Evolutionary conservation across 2,113 vertebrate species (phyloP).

Genomic region (Pteruthius melanotis): DNA sequence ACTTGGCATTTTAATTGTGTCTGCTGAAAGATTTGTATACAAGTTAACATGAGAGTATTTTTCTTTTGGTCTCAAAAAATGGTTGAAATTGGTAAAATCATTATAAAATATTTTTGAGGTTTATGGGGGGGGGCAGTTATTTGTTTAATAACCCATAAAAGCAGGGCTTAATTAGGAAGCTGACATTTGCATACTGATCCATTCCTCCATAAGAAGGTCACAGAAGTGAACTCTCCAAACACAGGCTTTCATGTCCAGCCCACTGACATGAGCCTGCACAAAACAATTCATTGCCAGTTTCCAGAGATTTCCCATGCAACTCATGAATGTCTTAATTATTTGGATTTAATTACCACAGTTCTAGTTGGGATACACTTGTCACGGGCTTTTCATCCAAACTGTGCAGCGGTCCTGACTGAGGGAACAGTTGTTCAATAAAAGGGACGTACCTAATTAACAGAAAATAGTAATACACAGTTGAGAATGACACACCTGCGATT

Average conservation of each 20-base stretch:
- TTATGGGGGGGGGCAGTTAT: neutral
- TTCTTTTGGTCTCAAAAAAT: neutral
- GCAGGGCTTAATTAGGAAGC: neutral
- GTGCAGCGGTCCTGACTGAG: neutral
- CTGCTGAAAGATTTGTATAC: slow-evolving; percentile 28
- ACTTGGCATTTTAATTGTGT: neutral
- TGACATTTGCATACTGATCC: neutral
- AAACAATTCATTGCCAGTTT: neutral
- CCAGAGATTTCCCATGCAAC: neutral
- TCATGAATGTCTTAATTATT: neutral
- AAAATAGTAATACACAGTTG: neutral
- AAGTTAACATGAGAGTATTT: neutral
- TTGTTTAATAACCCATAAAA: neutral
- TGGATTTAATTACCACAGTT: neutral
- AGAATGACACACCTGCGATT: neutral
- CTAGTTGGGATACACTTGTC: neutral
- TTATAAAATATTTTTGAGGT: neutral
- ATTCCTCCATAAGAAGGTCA: neutral
- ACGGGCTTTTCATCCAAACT: neutral
- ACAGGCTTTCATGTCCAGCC: neutral
- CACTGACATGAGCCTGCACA: neutral
- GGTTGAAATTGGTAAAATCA: neutral
- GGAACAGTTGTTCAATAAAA: neutral
- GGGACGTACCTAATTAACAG: neutral
- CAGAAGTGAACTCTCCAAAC: neutral